phyloP scores from a whole-genome alignment of 1,140 invertebrate species.

The Drosophila lowei region DNA sequence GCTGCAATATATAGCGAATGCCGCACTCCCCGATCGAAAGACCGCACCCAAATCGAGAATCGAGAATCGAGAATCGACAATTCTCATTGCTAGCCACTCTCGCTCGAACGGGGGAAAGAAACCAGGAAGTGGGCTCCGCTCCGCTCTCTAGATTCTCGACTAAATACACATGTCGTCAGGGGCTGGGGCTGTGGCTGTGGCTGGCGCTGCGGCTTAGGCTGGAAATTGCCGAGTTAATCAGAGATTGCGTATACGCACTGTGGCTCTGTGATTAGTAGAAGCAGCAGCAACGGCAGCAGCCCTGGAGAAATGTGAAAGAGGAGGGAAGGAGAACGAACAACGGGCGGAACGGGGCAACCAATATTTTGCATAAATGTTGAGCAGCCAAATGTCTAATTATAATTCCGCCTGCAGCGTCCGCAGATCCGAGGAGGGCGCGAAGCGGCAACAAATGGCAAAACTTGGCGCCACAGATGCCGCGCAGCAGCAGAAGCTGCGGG shows the following conservation, averaged over 20 bases:
- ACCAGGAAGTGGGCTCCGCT: constrained; percentile 56
- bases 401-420: constrained; percentile 27
- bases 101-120: neutral
- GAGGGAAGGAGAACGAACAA: neutral
- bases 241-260: constrained; percentile 76
- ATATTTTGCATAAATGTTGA: constrained; percentile 78
- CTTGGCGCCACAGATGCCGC: constrained; percentile 30
- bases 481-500: constrained; percentile 23
- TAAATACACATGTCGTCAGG: constrained; percentile 7
- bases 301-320: neutral
- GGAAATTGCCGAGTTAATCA: constrained; percentile 53
- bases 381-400: constrained; percentile 69
- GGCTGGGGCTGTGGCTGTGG: constrained; percentile 7
- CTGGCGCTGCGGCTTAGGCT: constrained; percentile 2
- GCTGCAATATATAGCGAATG: neutral
- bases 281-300: neutral
- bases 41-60: constrained; percentile 48
- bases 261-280: constrained; percentile 60
- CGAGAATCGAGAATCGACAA: constrained; percentile 29
- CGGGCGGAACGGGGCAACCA: constrained; percentile 27
- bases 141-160: constrained; percentile 26
- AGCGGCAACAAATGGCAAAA: constrained; percentile 36
- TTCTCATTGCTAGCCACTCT: constrained; percentile 37
- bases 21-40: constrained; percentile 8
- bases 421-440: constrained; percentile 4